Evolutionary conservation across 2,888 invertebrate genomes (phyloP), one percentile per base, ranked within the genome.

Genomic region (Latheticus oryzae): DNA sequence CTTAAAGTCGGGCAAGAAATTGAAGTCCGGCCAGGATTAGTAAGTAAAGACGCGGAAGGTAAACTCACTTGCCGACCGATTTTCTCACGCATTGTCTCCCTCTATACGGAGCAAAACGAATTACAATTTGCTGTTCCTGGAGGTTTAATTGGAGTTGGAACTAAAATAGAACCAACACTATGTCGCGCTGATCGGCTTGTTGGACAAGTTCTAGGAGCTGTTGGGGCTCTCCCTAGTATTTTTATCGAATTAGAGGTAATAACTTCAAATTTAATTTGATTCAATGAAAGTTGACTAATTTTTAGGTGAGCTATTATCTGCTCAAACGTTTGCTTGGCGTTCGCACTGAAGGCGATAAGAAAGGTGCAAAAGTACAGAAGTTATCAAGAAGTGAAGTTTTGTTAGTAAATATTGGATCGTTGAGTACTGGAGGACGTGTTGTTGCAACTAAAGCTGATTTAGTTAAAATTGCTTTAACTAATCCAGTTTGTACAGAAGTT

Each of bases 91-190:
- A 97, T 99, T 75, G 95, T 99, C 8, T 98, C 98, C 1, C 83
- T 99, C 55, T 97, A 91, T 79, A 94, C 99, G 26, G 99, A 99
- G 80, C 96, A 98, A 81, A 99, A 99, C 80, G 97, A 94, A 78
- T 84, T 99, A 53, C 96, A 97, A 79, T 99, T 93, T 80, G 99
- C 99, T 12, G 99, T 98, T 48, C 99, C 99, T 52, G 99, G 99
- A 62, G 99, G 99, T n/a, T 85, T 99, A 42, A 99, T 99, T 74
- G 99, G 97, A 76, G 98, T 99, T 13, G 99, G 99, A 64, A 99
- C 98, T 2, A 95, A 95, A 81, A 99, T 99, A 73, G 99, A 99
- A 78, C 99, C 99, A 1, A 99, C 98, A 0, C 84, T 99, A 38
- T 99, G 99, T 77, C 87, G 99, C 74, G 99, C 98, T 58, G 99